phyloP scores from a whole-genome alignment of 2,888 invertebrate species.

The Cheilosia urbana region DNA sequence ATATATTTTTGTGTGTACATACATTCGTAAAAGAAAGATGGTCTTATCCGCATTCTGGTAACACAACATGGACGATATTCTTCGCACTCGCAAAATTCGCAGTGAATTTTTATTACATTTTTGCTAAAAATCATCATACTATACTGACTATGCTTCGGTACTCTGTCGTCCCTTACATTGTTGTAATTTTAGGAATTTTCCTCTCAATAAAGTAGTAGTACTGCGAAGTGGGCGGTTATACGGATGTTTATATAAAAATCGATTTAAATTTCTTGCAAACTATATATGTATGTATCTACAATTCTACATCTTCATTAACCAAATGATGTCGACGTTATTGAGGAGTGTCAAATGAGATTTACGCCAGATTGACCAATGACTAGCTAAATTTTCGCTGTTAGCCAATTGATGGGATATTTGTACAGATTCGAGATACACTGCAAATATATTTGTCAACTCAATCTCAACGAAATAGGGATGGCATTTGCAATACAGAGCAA shows the following conservation, averaged over 20 bases:
- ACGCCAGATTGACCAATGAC: slow-evolving; percentile 44
- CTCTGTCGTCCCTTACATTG: slow-evolving; percentile 36
- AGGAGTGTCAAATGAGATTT: slow-evolving; percentile 38
- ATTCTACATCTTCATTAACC: slow-evolving; percentile 29
- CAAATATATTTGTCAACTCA: neutral
- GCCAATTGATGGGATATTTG: neutral
- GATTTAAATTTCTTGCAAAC: slow-evolving; percentile 64
- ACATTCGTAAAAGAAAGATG: slow-evolving; percentile 28
- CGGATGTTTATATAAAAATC: slow-evolving; percentile 66
- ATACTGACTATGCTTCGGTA: slow-evolving; percentile 3
- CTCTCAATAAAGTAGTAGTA: slow-evolving; percentile 54
- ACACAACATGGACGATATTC: slow-evolving; percentile 51
- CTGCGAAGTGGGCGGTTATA: slow-evolving; percentile 59
- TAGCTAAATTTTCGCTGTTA: neutral
- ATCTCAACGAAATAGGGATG: neutral
- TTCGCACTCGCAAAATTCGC: slow-evolving; percentile 54
- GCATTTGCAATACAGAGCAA: neutral
- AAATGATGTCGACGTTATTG: slow-evolving; percentile 35
- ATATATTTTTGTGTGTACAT: neutral
- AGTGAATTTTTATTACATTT: slow-evolving; percentile 68
- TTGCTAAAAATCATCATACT: slow-evolving; percentile 59
- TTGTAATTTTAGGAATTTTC: slow-evolving; percentile 45
- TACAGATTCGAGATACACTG: neutral
- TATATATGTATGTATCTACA: too few species aligned
- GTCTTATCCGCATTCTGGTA: slow-evolving; percentile 52